Conservation (phyloP, 2,888 invertebrate species). For the Morinoia aosen region DNA sequence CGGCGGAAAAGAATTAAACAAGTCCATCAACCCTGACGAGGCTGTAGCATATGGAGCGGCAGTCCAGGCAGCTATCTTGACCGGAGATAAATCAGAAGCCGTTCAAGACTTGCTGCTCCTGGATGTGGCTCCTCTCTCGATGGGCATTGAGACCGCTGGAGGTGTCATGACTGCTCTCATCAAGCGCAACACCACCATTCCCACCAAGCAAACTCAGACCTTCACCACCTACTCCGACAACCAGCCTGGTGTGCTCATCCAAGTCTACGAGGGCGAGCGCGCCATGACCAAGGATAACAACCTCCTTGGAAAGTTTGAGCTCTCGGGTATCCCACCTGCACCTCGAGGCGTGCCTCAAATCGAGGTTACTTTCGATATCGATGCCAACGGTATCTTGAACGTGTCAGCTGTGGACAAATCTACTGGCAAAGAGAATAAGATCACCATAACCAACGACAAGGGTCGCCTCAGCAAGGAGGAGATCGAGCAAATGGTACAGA, state of each 20-base stretch:
- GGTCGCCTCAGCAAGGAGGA: constrained; percentile 74
- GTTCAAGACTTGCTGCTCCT: constrained; percentile 91
- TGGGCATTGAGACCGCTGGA: constrained; percentile 78
- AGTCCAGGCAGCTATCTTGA: constrained; percentile 86
- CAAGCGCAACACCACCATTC: too few species aligned
- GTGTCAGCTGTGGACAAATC: constrained; percentile 76
- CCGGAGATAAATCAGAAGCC: constrained; percentile 78
- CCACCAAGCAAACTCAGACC: constrained; percentile 78
- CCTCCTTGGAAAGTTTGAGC: constrained; percentile 75
- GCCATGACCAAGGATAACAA: too few species aligned
- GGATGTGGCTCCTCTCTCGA: constrained; percentile 91
- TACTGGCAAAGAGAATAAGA: constrained; percentile 71
- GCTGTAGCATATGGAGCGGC: constrained; percentile 98
- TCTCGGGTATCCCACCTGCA: constrained; percentile 75
- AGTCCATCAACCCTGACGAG: constrained; percentile 98
- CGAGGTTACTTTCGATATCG: too few species aligned
- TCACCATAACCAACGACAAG: constrained; percentile 74
- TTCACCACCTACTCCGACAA: constrained; percentile 98
- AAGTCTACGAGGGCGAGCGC: too few species aligned
- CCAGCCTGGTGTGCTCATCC: constrained; percentile 74
- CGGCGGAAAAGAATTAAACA: constrained; percentile 96
- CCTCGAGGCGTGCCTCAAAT: constrained; percentile 73
- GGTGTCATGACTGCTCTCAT: too few species aligned
- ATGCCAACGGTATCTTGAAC: constrained; percentile 73
- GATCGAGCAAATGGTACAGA: constrained; percentile 78